Evolutionary conservation across 1,140 invertebrate species (phyloP), one percentile per base, ranked within the genome.

Genomic region (Olivierus martensii): DNA sequence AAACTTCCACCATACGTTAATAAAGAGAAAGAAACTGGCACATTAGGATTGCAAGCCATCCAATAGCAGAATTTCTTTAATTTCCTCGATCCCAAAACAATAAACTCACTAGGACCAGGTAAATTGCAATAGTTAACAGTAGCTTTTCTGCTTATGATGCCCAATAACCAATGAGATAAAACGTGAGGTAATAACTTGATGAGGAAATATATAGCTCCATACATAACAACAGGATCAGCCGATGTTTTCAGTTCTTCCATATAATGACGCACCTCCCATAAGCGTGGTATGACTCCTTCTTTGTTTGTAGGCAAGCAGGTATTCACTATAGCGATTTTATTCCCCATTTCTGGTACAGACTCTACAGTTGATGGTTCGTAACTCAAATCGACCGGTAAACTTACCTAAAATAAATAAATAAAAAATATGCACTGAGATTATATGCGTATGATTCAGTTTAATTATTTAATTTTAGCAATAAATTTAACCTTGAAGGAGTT

Each of bases 261-360:
- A 7, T 65, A 61, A 39, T 69, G 63, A 36, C 75, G 68, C 17
- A 75, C 70, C 35, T 71, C 71, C 77, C 77, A 79, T 5, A 79
- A 66, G n/a, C 76, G 63, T 10, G 77, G 77, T 43, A 79, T 73
- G n/a, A 73, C 71, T 10, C 74, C 75, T 60, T 78, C 76, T 2
- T 70, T 71, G 50, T 71, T 71, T 11, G 73, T 70, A 10, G 76
- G 75, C 19, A 78, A 60, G 5, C 67, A 60, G 4, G 21, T 70
- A 59, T 38, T 45, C 11, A 75, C 70, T 15, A 73, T 64, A 1
- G 73, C 61, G 50, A 69, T 71, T 46, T 71, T 66, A 46, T 67
- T 70, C 19, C 69, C 69, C 52, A 74, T 64, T 6, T 63, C 58
- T 2, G 64, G 61, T 34, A 61, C 54, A 10, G 56, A 45, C 42